Conservation (phyloP, 2,113 vertebrate species). For the Esox niger region DNA sequence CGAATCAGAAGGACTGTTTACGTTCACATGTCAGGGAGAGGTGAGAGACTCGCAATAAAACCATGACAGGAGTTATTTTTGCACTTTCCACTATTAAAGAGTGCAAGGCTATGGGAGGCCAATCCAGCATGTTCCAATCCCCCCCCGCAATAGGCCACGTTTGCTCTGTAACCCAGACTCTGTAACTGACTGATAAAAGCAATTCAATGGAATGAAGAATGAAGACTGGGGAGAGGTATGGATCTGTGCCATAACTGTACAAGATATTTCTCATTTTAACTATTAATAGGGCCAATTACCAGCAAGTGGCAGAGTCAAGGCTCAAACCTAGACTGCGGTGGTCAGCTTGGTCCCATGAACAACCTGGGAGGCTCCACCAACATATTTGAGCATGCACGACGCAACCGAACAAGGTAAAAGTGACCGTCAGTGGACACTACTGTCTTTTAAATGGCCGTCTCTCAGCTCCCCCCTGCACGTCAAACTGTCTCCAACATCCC, state of each 20-base stretch:
- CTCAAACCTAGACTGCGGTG: too few species aligned
- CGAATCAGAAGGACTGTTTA: neutral
- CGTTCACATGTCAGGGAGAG: neutral
- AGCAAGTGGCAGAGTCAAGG: too few species aligned
- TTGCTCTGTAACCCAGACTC: too few species aligned
- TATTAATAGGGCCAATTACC: too few species aligned
- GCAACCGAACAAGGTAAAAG: neutral
- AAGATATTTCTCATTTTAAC: too few species aligned
- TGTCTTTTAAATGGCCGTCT: neutral
- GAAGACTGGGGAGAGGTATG: too few species aligned
- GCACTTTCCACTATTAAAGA: constrained; percentile 17
- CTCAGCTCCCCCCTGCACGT: neutral
- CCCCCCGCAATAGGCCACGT: neutral
- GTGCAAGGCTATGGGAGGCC: neutral
- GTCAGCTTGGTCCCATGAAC: too few species aligned
- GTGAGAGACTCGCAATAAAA: constrained; percentile 18
- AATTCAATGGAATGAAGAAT: too few species aligned
- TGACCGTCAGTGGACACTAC: neutral
- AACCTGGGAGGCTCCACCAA: too few species aligned
- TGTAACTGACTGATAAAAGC: too few species aligned
- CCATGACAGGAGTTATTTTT: neutral
- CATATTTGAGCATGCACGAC: too few species aligned
- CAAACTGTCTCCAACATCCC: neutral
- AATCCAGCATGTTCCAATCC: constrained; percentile 6
- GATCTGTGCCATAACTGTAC: too few species aligned